Evolutionary conservation across 1,140 invertebrate genomes (phyloP).

Genomic region (Solenopsis invicta): DNA sequence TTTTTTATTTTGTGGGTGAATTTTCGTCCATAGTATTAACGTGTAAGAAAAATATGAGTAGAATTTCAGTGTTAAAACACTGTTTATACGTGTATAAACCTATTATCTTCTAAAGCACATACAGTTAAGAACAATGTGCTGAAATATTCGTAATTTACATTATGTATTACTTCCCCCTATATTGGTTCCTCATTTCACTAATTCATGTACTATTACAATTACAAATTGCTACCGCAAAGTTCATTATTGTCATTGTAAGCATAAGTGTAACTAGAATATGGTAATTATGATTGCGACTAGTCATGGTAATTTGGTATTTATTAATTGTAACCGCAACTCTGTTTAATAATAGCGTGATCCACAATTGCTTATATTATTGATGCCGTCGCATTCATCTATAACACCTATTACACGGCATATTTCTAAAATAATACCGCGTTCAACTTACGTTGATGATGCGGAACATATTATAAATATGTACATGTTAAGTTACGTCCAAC

Average conservation of each 20-base stretch:
- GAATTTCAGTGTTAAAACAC: no score
- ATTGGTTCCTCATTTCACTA: background rate
- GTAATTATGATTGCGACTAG: slow-evolving; percentile 37
- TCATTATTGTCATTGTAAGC: slow-evolving; percentile 28
- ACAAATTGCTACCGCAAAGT: slow-evolving; percentile 25
- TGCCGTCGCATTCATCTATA: background rate
- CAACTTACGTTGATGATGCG: background rate
- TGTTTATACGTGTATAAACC: no score
- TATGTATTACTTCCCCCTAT: slow-evolving; percentile 11
- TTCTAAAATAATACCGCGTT: background rate
- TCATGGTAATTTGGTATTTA: slow-evolving; percentile 47
- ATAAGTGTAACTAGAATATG: slow-evolving; percentile 38
- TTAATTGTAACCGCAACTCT: slow-evolving; percentile 41
- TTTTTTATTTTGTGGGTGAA: no score
- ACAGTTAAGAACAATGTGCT: background rate
- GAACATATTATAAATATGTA: background rate
- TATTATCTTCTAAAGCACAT: background rate
- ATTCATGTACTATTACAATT: slow-evolving; percentile 29
- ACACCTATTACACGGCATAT: background rate
- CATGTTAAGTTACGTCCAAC: background rate
- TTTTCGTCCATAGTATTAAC: no score
- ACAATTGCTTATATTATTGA: slow-evolving; percentile 34
- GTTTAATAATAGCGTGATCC: slow-evolving; percentile 43
- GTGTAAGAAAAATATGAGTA: no score
- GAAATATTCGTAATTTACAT: background rate